These are phyloP conservation scores for Mactra quadrangularis DNA, from an alignment of 1,140 invertebrate species.

Conservation along the genomic window DNA sequence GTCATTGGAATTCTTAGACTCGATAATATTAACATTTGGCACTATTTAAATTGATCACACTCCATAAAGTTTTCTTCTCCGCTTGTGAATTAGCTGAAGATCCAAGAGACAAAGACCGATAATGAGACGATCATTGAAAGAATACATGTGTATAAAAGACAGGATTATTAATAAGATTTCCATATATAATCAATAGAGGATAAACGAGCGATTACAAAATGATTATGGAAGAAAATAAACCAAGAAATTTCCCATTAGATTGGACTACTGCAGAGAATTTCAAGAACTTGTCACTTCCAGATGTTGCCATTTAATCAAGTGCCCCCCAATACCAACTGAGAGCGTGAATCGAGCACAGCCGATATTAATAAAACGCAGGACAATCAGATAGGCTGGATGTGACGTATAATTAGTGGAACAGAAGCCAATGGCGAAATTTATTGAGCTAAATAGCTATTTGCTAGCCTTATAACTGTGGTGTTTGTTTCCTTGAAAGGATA, in stretches of 20 bases:
- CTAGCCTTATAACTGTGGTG: constrained; percentile 36
- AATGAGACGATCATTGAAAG: constrained; percentile 20
- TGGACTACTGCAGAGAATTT: constrained; percentile 55
- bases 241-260: constrained; percentile 49
- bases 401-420: constrained; percentile 58
- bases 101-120: neutral
- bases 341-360: constrained; percentile 46
- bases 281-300: constrained; percentile 58
- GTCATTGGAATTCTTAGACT: neutral
- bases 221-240: constrained; percentile 61
- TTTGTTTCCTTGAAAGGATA: constrained; percentile 46
- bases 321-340: constrained; percentile 34
- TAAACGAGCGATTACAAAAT: constrained; percentile 57
- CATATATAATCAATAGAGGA: constrained; percentile 42
- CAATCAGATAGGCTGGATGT: constrained; percentile 56
- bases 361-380: constrained; percentile 54
- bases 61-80: neutral
- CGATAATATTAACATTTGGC: neutral
- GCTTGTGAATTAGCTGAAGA: neutral
- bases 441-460: constrained; percentile 53
- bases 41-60: neutral
- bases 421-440: constrained; percentile 60
- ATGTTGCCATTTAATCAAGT: constrained; percentile 60
- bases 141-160: constrained; percentile 17
- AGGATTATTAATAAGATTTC: constrained; percentile 39